phyloP scores from a whole-genome alignment of 2,113 vertebrate species.

The Nibea coibor region DNA sequence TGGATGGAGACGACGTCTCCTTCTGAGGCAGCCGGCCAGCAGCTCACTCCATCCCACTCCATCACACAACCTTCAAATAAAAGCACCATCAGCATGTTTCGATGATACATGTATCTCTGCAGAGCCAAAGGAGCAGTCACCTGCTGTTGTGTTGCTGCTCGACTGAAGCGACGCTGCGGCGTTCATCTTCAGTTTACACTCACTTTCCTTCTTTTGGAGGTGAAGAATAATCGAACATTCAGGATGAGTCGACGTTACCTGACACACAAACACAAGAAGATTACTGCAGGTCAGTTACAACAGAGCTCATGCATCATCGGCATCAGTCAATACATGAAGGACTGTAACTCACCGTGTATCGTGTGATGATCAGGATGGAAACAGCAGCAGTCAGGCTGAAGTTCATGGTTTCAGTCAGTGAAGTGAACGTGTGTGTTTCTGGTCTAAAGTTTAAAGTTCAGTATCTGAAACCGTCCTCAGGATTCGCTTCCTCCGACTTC shows the following conservation, averaged over 20 bases:
- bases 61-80: constrained; percentile 68
- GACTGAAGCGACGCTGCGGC: background rate
- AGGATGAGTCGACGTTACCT: constrained; percentile 48
- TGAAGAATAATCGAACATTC: constrained; percentile 56
- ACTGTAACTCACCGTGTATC: background rate
- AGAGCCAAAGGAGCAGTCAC: background rate
- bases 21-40: constrained; percentile 57
- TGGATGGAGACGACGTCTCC: constrained; percentile 54
- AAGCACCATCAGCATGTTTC: background rate
- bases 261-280: background rate
- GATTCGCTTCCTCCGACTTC: background rate
- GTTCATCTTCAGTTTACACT: constrained; percentile 51
- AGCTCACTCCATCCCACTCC: constrained; percentile 81
- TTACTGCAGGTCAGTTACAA: background rate
- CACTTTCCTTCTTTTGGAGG: constrained; percentile 49
- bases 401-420: background rate
- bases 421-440: background rate
- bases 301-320: background rate
- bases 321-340: too few relatives aligned
- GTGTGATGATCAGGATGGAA: constrained; percentile 1
- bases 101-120: background rate
- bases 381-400: background rate
- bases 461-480: background rate
- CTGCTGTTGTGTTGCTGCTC: constrained; percentile 14
- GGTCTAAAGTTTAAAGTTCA: too few relatives aligned